Evolutionary conservation across 2,797 vertebrate genomes (phyloP).

Genomic region (Takifugu ocellatus): DNA sequence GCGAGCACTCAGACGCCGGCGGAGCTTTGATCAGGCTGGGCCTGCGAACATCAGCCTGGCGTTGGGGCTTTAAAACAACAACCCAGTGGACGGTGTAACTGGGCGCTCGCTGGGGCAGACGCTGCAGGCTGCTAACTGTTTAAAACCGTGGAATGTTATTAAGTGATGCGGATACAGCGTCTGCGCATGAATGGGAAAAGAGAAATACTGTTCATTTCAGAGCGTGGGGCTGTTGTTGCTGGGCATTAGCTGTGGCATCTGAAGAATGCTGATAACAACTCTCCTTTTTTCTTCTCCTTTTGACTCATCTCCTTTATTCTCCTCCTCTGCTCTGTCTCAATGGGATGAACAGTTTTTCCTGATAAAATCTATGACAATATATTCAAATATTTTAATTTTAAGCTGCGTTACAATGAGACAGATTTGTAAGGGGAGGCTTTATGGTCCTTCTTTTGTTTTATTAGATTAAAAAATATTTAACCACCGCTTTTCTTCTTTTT

Average conservation of each 20-base stretch:
- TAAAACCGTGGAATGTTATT: conserved; percentile 95
- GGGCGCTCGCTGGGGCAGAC: conserved; percentile 67
- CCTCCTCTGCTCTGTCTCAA: conserved; percentile 10
- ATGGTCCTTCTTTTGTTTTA: not conserved
- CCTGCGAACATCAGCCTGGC: conserved; percentile 96
- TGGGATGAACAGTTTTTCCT: too few relatives aligned
- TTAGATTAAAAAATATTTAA: not conserved
- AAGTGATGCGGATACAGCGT: conserved; percentile 86
- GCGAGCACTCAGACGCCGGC: conserved; percentile 79
- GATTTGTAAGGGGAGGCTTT: not conserved
- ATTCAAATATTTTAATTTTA: conserved; percentile 2
- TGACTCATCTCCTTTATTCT: conserved; percentile 42
- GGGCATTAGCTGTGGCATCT: conserved; percentile 88
- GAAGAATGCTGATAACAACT: conserved; percentile 80
- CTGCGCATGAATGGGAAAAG: conserved; percentile 88
- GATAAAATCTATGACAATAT: conserved; percentile 1
- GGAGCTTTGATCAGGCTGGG: conserved; percentile 93
- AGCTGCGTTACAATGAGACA: not conserved
- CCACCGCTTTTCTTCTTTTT: not conserved
- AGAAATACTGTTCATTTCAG: conserved; percentile 98
- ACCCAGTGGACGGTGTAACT: conserved; percentile 79
- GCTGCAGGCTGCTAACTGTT: conserved; percentile 79
- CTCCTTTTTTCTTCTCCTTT: conserved; percentile 47
- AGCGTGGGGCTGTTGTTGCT: conserved; percentile 84
- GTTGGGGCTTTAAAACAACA: conserved; percentile 94